Evolutionary conservation across 1,140 invertebrate genomes (phyloP).

Genomic region (Sinella curviseta): DNA sequence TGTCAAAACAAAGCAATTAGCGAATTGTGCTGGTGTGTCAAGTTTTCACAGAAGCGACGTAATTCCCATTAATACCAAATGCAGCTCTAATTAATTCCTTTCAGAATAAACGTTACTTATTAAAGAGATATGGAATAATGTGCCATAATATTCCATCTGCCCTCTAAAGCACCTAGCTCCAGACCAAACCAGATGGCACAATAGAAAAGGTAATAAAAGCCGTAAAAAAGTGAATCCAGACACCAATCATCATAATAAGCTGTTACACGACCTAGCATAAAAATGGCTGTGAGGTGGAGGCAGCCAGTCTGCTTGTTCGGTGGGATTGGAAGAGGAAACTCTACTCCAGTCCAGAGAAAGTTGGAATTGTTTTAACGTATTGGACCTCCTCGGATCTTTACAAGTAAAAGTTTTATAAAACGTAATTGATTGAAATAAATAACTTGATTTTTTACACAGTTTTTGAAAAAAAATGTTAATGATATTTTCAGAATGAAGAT

Average conservation of each 20-base stretch:
- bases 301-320: neutral
- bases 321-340: neutral
- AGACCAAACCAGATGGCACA: neutral
- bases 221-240: neutral
- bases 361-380: no score
- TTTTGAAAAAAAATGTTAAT: no score
- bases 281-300: neutral
- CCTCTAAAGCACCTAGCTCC: no score
- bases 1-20: no score
- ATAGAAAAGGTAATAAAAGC: neutral
- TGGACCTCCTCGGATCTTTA: no score
- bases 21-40: no score
- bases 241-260: neutral
- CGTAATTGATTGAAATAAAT: neutral
- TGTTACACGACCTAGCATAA: neutral
- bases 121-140: no score
- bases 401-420: neutral
- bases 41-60: no score
- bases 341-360: neutral
- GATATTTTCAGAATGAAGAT: neutral
- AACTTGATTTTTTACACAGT: neutral
- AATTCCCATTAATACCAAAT: no score
- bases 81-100: no score
- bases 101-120: no score
- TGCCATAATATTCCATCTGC: no score